Evolutionary conservation across 1,140 invertebrate genomes (phyloP), one percentile per base, ranked within the genome.

Genomic region (Lethocerus indicus): DNA sequence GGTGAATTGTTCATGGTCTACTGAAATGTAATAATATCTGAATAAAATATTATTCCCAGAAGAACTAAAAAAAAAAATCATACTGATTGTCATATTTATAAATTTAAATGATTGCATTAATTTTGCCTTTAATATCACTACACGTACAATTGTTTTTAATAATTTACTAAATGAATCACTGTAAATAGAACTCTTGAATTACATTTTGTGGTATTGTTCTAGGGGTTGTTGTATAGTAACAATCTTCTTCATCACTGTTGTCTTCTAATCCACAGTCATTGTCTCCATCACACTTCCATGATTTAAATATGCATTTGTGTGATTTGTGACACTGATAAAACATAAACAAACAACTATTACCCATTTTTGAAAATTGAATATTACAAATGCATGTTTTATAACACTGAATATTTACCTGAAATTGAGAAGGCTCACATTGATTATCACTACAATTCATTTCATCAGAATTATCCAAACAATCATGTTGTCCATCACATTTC

Each of bases 261-360:
- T 61, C 61, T 55, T 68, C 65, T 0, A 62, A 83, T 0, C 72
- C 74, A 58, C 87, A 92, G 59, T 90, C 87, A 50, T 79, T 62
- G 2, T 81, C 76, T 23, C 70, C 18, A 55, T 80, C 78, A 54
- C 74, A 76, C 49, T 78, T 74, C 79, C 87, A 89, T 80, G 83
- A 79, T 36, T 77, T 75, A 0, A 87, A 83, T 36, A 93, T 78
- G 60, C 89, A 94, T 45, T 79, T 78, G 9, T 47, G 51, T 7
- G 46, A 48, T 14, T 46, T 55, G 9, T 47, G 37, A 42, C 58
- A 60, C 55, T 56, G 35, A 51, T 51, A 44, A 28, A n/a, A n/a
- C 45, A 52, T 53, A 21, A 9, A 54, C 53, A 4, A 60, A 64
- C 58, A 56, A 27, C 45, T 7, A 47, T 7, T 35, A 35, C 29